phyloP scores from a whole-genome alignment of 2,888 invertebrate genomes.

The Cerastoderma edule region DNA sequence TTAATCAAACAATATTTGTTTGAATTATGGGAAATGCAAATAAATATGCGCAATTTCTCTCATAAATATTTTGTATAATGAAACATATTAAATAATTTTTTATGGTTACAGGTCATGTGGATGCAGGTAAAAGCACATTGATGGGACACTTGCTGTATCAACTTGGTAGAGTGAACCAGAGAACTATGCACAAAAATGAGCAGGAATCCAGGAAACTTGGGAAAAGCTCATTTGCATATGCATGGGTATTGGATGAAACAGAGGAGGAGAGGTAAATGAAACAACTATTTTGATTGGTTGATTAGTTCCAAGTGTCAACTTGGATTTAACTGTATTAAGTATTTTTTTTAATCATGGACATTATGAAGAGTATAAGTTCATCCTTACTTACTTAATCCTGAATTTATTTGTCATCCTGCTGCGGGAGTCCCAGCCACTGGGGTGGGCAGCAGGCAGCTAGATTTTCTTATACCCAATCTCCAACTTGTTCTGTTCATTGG shows the following conservation, averaged over 20 bases:
- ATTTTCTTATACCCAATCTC: too few relatives aligned
- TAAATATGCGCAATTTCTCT: too few relatives aligned
- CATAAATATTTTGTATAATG: too few relatives aligned
- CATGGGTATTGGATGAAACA: conserved; percentile 99
- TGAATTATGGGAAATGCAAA: too few relatives aligned
- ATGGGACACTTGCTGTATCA: conserved; percentile 96
- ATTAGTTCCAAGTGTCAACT: neutral
- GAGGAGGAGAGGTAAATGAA: conserved; percentile 92
- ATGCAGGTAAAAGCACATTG: conserved; percentile 98
- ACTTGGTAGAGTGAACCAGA: conserved; percentile 87
- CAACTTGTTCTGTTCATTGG: too few relatives aligned
- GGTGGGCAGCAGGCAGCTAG: too few relatives aligned
- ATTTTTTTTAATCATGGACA: neutral
- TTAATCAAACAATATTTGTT: too few relatives aligned
- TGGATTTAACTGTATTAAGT: neutral
- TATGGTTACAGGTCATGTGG: conserved; percentile 93
- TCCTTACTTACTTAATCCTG: neutral
- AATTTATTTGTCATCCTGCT: neutral
- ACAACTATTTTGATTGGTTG: neutral
- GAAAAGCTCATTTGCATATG: conserved; percentile 98
- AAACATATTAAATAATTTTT: too few relatives aligned
- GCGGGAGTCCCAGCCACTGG: too few relatives aligned
- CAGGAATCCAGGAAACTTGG: conserved; percentile 96
- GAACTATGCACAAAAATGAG: conserved; percentile 97
- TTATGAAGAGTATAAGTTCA: neutral